These are phyloP conservation scores for Ypsolopha scabrella DNA, from an alignment of 2,888 invertebrate species.

Conservation along the genomic window DNA sequence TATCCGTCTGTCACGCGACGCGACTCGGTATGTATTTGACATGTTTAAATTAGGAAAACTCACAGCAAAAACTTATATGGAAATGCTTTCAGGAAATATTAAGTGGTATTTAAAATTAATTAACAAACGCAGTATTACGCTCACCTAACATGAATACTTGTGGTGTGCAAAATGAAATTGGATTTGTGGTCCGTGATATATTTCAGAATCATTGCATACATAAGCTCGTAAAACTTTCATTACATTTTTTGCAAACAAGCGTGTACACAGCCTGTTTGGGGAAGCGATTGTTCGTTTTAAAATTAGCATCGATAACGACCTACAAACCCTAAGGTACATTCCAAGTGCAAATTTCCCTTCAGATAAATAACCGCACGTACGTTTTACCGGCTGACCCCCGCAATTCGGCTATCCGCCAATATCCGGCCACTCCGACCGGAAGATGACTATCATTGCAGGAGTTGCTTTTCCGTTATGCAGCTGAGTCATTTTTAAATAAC, in stretches of 20 bases:
- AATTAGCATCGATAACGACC: neutral
- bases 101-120: neutral
- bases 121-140: no score
- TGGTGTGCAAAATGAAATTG: no score
- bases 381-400: constrained; percentile 10
- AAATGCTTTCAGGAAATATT: neutral
- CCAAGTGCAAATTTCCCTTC: neutral
- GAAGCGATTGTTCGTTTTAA: no score
- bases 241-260: no score
- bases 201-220: no score
- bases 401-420: constrained; percentile 24
- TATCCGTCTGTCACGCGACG: neutral
- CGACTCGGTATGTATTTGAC: neutral
- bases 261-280: no score
- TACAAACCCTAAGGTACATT: neutral
- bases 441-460: constrained; percentile 17
- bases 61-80: neutral
- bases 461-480: no score
- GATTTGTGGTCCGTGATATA: no score
- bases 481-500: no score
- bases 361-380: neutral
- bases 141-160: no score
- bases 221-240: no score
- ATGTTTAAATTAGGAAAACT: neutral
- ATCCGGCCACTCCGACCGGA: constrained; percentile 23